Percentiles rank a stretch among this genome's conserved stretches.
phyloP scores from a whole-genome alignment of 2,888 invertebrate species.

The Nemotelus nigrinus region DNA sequence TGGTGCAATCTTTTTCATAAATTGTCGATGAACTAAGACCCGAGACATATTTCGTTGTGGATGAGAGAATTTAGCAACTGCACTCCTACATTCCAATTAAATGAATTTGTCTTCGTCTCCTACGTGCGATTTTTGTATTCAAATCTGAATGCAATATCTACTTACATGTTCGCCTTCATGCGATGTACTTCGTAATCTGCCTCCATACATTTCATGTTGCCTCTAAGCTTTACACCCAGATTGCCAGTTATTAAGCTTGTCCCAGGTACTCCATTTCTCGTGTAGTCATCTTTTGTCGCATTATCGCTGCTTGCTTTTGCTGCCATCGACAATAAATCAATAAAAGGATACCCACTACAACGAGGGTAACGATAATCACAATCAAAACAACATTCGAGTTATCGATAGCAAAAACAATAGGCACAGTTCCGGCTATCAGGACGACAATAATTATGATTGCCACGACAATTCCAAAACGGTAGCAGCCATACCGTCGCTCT shows the following conservation, averaged over 20 bases:
- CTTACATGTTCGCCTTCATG: too few relatives aligned
- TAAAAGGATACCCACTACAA: constrained; percentile 47
- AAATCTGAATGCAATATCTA: too few relatives aligned
- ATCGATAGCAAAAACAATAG: constrained; percentile 46
- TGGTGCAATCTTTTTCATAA: too few relatives aligned
- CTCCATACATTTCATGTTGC: not conserved
- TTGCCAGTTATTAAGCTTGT: constrained; percentile 17
- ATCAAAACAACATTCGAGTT: constrained; percentile 49
- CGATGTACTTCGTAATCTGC: too few relatives aligned
- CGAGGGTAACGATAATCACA: constrained; percentile 49
- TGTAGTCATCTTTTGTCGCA: constrained; percentile 44
- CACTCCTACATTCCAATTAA: too few relatives aligned
- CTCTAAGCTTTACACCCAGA: not conserved
- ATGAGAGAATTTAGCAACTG: too few relatives aligned
- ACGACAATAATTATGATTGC: constrained; percentile 49
- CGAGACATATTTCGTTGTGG: too few relatives aligned
- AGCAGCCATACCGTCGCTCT: constrained; percentile 51
- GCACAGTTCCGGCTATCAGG: constrained; percentile 49
- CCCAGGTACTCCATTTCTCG: constrained; percentile 48
- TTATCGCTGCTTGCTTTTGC: constrained; percentile 43
- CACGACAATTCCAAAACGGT: constrained; percentile 49
- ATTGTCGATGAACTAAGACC: too few relatives aligned
- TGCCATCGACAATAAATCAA: constrained; percentile 49
- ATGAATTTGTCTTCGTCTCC: too few relatives aligned
- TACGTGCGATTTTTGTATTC: too few relatives aligned